Evolutionary conservation across 2,113 vertebrate genomes (phyloP).

Genomic region (Scortum barcoo): DNA sequence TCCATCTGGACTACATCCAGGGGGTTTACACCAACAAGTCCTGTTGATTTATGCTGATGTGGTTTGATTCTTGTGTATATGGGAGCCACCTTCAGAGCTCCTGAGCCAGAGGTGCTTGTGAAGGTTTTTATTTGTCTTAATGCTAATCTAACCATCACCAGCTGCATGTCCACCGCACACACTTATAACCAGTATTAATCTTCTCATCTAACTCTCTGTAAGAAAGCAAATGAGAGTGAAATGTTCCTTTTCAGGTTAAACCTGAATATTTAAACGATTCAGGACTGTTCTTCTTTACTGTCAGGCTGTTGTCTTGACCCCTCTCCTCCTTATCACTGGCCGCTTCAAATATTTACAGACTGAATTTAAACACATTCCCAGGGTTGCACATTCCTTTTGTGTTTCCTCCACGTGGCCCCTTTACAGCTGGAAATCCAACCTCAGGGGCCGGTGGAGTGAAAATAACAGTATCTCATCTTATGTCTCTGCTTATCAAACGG

Average conservation of each 20-base stretch:
- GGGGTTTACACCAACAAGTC: neutral
- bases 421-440: neutral
- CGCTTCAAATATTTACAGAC: slow-evolving; percentile 1
- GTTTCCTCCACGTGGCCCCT: neutral
- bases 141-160: neutral
- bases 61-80: neutral
- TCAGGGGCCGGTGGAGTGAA: neutral
- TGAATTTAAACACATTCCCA: neutral
- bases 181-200: neutral
- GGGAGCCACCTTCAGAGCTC: neutral
- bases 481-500: neutral
- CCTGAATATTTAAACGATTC: neutral
- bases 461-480: neutral
- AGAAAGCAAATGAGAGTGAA: neutral
- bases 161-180: neutral
- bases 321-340: neutral
- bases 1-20: slow-evolving; percentile 23
- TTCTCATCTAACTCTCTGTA: neutral
- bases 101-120: neutral
- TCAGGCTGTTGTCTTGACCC: neutral
- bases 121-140: no score
- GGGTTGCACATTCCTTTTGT: neutral
- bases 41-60: slow-evolving; percentile 11
- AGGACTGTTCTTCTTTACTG: neutral
- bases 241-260: neutral